Percentiles rank a stretch among this genome's conserved stretches.
Conservation (phyloP, 2,797 vertebrate species). For the Alectoris magna region DNA sequence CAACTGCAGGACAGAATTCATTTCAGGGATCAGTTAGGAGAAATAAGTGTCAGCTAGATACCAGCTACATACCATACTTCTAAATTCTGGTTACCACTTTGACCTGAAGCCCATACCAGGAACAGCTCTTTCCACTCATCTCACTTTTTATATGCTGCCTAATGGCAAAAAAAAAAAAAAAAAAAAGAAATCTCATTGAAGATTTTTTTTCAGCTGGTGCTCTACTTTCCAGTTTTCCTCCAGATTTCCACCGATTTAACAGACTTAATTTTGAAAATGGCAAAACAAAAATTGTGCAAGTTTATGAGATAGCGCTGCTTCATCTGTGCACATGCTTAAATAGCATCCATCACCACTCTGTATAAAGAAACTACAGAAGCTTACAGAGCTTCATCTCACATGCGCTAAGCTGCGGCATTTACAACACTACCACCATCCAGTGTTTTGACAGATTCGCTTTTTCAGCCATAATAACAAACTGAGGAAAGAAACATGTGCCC, state of each 20-base stretch:
- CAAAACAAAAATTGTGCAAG: not conserved
- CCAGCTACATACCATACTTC: not conserved
- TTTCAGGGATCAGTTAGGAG: not conserved
- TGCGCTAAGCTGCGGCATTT: not conserved
- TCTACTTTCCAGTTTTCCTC: not conserved
- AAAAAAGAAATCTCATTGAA: not conserved
- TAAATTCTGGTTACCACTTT: not conserved
- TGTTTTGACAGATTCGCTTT: not conserved
- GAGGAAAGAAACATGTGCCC: not conserved
- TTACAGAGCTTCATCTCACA: not conserved
- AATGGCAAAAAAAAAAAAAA: not conserved
- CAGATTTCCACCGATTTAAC: not conserved
- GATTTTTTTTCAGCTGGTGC: not conserved
- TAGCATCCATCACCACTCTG: not conserved
- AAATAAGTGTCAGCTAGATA: not conserved
- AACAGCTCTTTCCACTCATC: not conserved
- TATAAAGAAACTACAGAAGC: accelerated
- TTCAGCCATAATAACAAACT: not conserved
- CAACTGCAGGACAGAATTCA: not conserved
- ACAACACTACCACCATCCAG: accelerated
- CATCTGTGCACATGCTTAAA: not conserved
- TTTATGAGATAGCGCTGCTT: not conserved
- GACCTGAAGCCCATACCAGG: not conserved
- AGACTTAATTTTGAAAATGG: not conserved
- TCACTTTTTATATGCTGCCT: not conserved